These are phyloP conservation scores for Dryobotodes eremita DNA, from an alignment of 2,888 invertebrate species.

Conservation along the genomic window DNA sequence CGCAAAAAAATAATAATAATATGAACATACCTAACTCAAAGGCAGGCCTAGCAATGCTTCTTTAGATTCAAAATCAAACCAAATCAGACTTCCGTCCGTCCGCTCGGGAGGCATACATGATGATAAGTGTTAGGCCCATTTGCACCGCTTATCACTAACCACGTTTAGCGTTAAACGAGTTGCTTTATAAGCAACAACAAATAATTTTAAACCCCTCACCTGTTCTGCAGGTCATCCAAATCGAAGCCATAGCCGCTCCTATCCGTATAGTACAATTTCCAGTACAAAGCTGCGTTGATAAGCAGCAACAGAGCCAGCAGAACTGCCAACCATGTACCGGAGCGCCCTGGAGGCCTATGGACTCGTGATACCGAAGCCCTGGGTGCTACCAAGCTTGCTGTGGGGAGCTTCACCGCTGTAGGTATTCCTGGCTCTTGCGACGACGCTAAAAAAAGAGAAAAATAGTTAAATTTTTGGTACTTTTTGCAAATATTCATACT, in stretches of 20 bases:
- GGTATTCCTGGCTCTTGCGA: slow-evolving; percentile 49
- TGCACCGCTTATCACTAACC: no score
- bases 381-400: slow-evolving; percentile 24
- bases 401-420: slow-evolving; percentile 44
- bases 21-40: neutral
- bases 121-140: neutral
- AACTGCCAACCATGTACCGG: slow-evolving; percentile 86
- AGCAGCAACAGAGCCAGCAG: slow-evolving; percentile 91
- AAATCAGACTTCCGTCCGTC: no score
- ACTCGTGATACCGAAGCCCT: slow-evolving; percentile 21
- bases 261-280: slow-evolving; percentile 95
- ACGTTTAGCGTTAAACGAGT: no score
- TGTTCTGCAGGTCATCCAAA: slow-evolving; percentile 74
- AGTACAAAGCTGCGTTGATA: slow-evolving; percentile 94
- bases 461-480: neutral
- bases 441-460: slow-evolving; percentile 22
- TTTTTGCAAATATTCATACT: slow-evolving; percentile 9
- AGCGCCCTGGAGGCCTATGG: slow-evolving; percentile 64
- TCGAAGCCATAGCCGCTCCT: slow-evolving; percentile 73
- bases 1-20: neutral
- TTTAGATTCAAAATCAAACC: neutral
- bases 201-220: slow-evolving; percentile 62
- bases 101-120: neutral
- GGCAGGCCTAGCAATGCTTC: neutral
- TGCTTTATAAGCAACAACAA: neutral